phyloP scores from a whole-genome alignment of 2,888 invertebrate genomes.

The Athalia circularis region DNA sequence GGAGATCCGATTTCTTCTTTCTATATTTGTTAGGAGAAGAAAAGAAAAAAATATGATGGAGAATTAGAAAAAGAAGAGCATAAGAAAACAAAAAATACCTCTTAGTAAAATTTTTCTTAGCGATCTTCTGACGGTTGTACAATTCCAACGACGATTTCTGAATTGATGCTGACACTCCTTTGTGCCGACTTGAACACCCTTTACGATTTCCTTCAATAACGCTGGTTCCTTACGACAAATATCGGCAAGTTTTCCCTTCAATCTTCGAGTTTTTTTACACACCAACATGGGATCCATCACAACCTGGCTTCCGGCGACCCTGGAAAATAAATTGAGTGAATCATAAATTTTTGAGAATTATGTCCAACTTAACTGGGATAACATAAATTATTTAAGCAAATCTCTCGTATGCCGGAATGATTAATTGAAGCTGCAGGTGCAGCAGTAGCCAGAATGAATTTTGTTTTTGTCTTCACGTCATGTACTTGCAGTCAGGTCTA shows the following conservation, averaged over 20 bases:
- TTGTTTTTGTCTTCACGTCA: no score
- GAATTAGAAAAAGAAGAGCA: no score
- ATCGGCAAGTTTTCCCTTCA: slow-evolving; percentile 86
- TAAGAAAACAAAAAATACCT: slow-evolving; percentile 78
- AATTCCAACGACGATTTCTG: slow-evolving; percentile 91
- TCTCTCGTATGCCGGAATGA: no score
- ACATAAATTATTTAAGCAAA: no score
- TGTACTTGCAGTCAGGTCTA: no score
- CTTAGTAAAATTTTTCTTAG: slow-evolving; percentile 89
- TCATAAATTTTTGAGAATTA: background rate
- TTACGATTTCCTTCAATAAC: slow-evolving; percentile 88
- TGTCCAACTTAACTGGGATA: no score
- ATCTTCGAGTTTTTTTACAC: slow-evolving; percentile 89
- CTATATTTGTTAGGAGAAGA: background rate
- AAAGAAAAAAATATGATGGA: no score
- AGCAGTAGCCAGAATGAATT: no score
- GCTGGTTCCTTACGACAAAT: slow-evolving; percentile 90
- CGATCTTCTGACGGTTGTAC: slow-evolving; percentile 87
- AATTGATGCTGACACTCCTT: slow-evolving; percentile 93
- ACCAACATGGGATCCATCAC: slow-evolving; percentile 92
- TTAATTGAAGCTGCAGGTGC: no score
- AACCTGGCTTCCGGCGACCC: slow-evolving; percentile 90
- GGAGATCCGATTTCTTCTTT: background rate
- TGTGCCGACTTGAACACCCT: slow-evolving; percentile 88
- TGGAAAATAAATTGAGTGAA: slow-evolving; percentile 66